Percentiles rank a stretch among this genome's conserved stretches.
Conservation (phyloP, 30 jellyfish, hydroid and myxozoan species). For the Cassiopea andromeda region DNA sequence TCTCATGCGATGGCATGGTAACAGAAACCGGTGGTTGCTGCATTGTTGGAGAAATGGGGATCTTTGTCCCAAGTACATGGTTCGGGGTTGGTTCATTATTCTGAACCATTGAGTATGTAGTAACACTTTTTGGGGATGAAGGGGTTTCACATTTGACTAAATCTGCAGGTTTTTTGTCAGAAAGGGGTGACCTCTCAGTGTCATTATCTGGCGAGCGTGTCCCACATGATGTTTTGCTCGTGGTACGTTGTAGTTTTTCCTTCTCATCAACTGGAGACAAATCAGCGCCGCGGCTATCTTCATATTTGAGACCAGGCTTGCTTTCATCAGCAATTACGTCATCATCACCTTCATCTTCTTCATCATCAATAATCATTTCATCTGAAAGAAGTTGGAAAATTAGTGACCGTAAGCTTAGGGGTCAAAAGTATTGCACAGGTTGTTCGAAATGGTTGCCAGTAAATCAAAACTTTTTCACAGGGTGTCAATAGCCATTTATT, state of each 20-base stretch:
- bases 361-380: conserved; percentile 30
- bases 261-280: conserved; percentile 24
- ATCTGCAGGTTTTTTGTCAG: conserved; percentile 16
- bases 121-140: conserved; percentile 35
- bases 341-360: conserved; percentile 22
- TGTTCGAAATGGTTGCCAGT: no score
- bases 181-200: conserved; percentile 2
- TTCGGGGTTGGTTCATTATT: background rate
- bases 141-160: conserved; percentile 21
- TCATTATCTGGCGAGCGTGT: background rate
- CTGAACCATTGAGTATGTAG: conserved; percentile 27
- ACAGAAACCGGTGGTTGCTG: conserved; percentile 19
- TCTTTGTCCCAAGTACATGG: background rate
- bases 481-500: no score
- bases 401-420: no score
- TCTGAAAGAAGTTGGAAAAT: background rate
- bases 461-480: no score
- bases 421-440: no score
- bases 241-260: background rate
- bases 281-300: conserved; percentile 15
- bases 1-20: conserved; percentile 24
- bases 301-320: conserved; percentile 17
- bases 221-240: conserved; percentile 5
- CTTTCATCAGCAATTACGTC: conserved; percentile 5
- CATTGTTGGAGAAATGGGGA: conserved; percentile 32